Evolutionary conservation across 2,888 invertebrate genomes (phyloP).

Genomic region (Clusia tigrina): DNA sequence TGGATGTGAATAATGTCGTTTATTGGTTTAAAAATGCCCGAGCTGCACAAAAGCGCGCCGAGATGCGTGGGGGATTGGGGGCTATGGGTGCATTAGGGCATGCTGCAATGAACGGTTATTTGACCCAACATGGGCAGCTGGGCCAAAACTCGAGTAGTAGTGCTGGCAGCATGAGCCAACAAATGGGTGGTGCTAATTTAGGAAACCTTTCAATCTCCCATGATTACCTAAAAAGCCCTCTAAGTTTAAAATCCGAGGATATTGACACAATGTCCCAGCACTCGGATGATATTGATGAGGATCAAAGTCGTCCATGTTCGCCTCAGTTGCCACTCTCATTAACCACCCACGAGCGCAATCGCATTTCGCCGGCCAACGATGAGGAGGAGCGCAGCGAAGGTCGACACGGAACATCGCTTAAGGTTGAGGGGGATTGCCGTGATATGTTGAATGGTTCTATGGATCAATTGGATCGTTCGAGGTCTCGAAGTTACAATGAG

Average conservation of each 20-base stretch:
- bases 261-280: constrained; percentile 75
- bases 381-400: constrained; percentile 42
- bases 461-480: constrained; percentile 31
- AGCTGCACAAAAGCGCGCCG: constrained; percentile 92
- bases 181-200: constrained; percentile 38
- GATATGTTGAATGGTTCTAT: constrained; percentile 42
- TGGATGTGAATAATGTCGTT: constrained; percentile 95
- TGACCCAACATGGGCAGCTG: constrained; percentile 59
- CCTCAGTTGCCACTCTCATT: constrained; percentile 76
- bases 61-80: constrained; percentile 70
- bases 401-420: constrained; percentile 28
- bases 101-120: constrained; percentile 61
- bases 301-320: constrained; percentile 72
- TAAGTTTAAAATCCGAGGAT: constrained; percentile 69
- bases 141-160: constrained; percentile 56
- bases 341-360: constrained; percentile 68
- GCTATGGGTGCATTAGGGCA: constrained; percentile 56
- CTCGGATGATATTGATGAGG: constrained; percentile 72
- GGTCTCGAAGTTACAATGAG: constrained; percentile 34
- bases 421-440: constrained; percentile 43
- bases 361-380: constrained; percentile 48
- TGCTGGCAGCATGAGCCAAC: constrained; percentile 50
- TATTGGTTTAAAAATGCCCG: constrained; percentile 98
- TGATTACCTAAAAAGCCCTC: constrained; percentile 73
- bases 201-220: constrained; percentile 69